Conservation (phyloP, 2,797 vertebrate genomes). For the Chloroceryle amazona region DNA sequence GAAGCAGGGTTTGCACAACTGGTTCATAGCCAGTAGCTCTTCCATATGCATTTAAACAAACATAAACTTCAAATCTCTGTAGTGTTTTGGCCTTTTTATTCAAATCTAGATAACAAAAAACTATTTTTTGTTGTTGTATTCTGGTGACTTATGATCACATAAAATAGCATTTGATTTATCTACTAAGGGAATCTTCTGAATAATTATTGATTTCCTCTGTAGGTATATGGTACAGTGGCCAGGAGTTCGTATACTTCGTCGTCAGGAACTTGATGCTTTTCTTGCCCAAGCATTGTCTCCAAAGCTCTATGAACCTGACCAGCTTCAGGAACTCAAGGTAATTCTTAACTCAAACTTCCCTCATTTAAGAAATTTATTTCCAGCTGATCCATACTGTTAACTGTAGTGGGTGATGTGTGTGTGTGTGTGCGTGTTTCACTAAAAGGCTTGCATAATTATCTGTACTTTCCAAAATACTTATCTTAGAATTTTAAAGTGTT, state of each 20-base stretch:
- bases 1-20: not conserved
- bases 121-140: not conserved
- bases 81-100: not conserved
- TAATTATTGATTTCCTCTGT: not conserved
- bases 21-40: not conserved
- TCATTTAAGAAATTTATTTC: not conserved
- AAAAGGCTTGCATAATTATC: not conserved
- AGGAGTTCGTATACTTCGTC: slow-evolving; percentile 94
- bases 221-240: slow-evolving; percentile 99
- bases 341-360: slow-evolving; percentile 26
- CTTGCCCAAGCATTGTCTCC: slow-evolving; percentile 96
- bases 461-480: not conserved
- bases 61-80: not conserved
- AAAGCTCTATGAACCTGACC: slow-evolving; percentile 97
- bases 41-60: not conserved
- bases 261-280: slow-evolving; percentile 96
- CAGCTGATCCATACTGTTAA: not conserved
- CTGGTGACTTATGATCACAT: not conserved
- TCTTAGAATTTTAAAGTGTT: not conserved
- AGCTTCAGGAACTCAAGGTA: slow-evolving; percentile 99
- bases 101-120: not conserved
- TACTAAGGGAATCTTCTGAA: not conserved
- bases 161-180: not conserved
- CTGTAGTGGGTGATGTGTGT: not conserved
- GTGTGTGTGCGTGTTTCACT: not conserved